Evolutionary conservation across 2,113 vertebrate species (phyloP).

Genomic region (Barnardius zonarius): DNA sequence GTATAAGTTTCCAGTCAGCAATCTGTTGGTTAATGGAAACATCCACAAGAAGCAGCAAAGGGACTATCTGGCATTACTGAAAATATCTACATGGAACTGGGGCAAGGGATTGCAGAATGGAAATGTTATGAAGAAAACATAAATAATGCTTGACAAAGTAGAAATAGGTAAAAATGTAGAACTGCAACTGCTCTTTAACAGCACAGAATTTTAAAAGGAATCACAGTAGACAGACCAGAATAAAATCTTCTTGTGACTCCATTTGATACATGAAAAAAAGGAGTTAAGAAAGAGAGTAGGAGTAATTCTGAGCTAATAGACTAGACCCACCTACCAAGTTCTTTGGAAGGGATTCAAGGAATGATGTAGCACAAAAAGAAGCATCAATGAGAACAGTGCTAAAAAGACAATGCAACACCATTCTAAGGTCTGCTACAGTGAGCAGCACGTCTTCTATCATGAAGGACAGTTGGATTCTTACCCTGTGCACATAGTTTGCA

Average conservation of each 20-base stretch:
- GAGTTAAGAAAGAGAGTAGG: not conserved
- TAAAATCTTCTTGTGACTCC: not conserved
- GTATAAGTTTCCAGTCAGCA: not conserved
- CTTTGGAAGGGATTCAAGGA: not conserved
- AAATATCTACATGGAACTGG: not conserved
- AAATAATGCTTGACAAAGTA: not conserved
- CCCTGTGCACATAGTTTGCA: not conserved
- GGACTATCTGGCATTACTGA: not conserved
- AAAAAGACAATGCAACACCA: not conserved
- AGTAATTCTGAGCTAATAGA: not conserved
- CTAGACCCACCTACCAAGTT: not conserved
- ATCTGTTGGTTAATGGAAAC: not conserved
- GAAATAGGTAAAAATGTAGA: not conserved
- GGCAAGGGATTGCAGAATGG: not conserved
- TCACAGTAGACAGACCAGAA: not conserved
- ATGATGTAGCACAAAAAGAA: not conserved
- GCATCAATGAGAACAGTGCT: not conserved
- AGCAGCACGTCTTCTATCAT: not conserved
- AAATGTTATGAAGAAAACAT: not conserved
- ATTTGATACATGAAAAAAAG: not conserved
- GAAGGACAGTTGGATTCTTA: not conserved
- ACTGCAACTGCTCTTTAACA: not conserved
- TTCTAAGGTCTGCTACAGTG: not conserved
- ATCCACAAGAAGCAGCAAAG: not conserved
- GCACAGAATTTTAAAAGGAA: not conserved